A percentile compares a stretch with the other conserved stretches of the same genome.
These are phyloP conservation scores for Phrynosoma platyrhinos DNA, from an alignment of 2,113 vertebrate species.

Conservation along the genomic window DNA sequence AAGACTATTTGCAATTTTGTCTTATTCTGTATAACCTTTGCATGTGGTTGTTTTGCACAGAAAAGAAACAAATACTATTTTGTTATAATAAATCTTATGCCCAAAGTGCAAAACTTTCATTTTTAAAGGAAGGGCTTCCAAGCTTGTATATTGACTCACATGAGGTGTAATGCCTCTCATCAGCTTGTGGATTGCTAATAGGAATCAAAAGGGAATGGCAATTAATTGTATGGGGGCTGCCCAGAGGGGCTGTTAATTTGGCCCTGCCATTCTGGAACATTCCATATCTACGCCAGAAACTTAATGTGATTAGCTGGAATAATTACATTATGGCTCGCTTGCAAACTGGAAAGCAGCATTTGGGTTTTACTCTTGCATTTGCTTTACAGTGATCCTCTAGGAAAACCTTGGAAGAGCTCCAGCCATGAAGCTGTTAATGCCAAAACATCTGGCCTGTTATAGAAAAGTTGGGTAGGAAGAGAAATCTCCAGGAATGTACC, in stretches of 20 bases:
- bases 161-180: conserved; percentile 10
- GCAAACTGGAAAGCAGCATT: conserved; percentile 46
- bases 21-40: too few species aligned
- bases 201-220: conserved; percentile 24
- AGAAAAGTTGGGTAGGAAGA: too few species aligned
- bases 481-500: too few species aligned
- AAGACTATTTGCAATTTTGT: too few species aligned
- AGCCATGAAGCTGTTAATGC: too few species aligned
- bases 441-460: too few species aligned
- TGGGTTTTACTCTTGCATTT: conserved; percentile 46
- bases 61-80: too few species aligned
- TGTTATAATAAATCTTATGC: too few species aligned
- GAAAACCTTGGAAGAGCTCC: too few species aligned
- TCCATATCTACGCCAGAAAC: conserved; percentile 25
- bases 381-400: conserved; percentile 15
- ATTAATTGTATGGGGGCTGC: conserved; percentile 10
- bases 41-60: too few species aligned
- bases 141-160: conserved; percentile 4
- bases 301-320: conserved; percentile 43
- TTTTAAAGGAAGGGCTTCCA: neutral
- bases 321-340: conserved; percentile 55
- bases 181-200: conserved; percentile 13
- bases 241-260: conserved; percentile 41
- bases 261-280: conserved; percentile 35
- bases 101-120: neutral